Evolutionary conservation across 2,113 vertebrate genomes (phyloP).

Genomic region (Dolichotis patagonum): DNA sequence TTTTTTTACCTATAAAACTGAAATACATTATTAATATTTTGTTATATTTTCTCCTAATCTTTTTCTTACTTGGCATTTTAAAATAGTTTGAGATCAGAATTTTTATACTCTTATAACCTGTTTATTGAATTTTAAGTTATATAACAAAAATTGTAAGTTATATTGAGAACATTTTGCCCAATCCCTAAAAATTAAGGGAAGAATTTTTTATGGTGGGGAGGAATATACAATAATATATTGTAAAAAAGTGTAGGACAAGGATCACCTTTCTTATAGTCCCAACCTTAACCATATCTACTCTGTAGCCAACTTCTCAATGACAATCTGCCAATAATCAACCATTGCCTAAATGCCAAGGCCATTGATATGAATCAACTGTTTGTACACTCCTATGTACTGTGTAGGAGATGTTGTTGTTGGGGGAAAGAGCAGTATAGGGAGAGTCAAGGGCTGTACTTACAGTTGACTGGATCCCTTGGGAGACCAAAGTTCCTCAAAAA

Average conservation of each 20-base stretch:
- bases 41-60: neutral
- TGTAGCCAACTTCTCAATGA: neutral
- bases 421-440: neutral
- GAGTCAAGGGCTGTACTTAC: too few relatives aligned
- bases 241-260: neutral
- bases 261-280: neutral
- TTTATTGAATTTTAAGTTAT: slow-evolving; percentile 17
- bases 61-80: neutral
- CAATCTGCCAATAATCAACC: neutral
- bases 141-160: neutral
- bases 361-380: neutral
- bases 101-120: neutral
- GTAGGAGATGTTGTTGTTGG: neutral
- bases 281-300: neutral
- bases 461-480: neutral
- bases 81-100: neutral
- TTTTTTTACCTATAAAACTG: neutral
- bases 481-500: neutral
- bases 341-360: neutral
- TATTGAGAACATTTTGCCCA: neutral
- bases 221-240: neutral
- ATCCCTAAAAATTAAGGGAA: neutral
- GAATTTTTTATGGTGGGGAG: neutral
- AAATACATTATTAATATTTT: neutral
- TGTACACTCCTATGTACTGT: neutral